Percentiles rank a stretch among this genome's conserved stretches.
phyloP scores from a whole-genome alignment of 2,797 vertebrate species.

The Neosilurus mollespiculum region DNA sequence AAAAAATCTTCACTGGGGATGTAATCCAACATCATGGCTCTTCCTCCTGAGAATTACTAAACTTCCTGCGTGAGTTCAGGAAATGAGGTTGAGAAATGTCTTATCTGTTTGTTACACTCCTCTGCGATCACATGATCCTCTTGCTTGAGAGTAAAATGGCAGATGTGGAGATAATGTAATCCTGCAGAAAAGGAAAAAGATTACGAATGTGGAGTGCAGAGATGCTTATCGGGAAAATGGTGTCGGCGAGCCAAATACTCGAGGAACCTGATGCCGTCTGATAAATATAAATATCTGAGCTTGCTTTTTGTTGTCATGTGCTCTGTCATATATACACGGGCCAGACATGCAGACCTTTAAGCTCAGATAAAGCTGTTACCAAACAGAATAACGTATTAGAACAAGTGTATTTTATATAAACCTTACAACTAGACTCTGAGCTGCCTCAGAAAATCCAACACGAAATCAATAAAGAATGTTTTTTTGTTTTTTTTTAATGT shows the following conservation, averaged over 20 bases:
- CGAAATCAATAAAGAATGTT: neutral
- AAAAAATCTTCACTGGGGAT: too few relatives aligned
- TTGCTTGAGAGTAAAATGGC: neutral
- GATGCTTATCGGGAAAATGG: neutral
- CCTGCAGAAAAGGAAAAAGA: neutral
- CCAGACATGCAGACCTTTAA: neutral
- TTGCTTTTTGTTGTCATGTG: neutral
- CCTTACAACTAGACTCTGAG: neutral
- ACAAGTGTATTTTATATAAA: neutral
- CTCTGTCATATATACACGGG: neutral
- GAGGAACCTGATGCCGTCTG: neutral
- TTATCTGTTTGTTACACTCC: neutral
- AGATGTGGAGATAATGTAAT: neutral
- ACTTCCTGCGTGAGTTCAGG: neutral
- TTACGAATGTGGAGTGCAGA: neutral
- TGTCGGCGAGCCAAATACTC: neutral
- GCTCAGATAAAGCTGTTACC: neutral
- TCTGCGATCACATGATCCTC: neutral
- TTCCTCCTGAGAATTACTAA: neutral
- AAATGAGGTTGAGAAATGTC: neutral
- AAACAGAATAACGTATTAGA: neutral
- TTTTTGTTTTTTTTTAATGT: too few relatives aligned
- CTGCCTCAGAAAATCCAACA: neutral
- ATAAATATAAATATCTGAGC: neutral
- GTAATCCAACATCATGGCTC: too few relatives aligned